These are phyloP conservation scores for Gopherus flavomarginatus DNA, from an alignment of 2,113 vertebrate species.

Conservation along the genomic window DNA sequence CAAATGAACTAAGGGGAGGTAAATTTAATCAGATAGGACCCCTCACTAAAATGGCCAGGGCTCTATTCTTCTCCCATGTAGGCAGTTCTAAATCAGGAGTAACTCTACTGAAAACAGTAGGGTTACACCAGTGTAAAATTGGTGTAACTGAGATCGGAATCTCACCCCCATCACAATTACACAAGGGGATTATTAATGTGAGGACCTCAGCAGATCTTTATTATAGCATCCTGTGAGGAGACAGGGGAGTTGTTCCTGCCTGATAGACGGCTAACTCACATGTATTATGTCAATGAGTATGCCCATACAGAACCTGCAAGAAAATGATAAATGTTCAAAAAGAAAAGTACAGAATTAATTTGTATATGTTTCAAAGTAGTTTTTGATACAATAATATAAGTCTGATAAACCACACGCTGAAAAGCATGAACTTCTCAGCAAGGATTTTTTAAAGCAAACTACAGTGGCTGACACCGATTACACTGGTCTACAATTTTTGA, in stretches of 20 bases:
- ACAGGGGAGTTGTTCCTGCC: not conserved
- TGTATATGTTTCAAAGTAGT: not conserved
- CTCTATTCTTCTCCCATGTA: not conserved
- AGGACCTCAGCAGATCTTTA: not conserved
- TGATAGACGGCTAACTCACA: too few species aligned
- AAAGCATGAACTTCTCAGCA: not conserved
- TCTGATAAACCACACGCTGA: not conserved
- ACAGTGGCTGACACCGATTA: not conserved
- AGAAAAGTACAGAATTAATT: not conserved
- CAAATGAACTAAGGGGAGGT: not conserved
- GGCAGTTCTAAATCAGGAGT: not conserved
- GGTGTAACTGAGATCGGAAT: not conserved
- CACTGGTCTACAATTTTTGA: too few species aligned
- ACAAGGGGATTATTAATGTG: rapidly evolving
- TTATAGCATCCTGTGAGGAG: not conserved
- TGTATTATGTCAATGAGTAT: not conserved
- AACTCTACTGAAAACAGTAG: not conserved
- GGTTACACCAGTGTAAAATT: rapidly evolving
- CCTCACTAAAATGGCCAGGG: not conserved
- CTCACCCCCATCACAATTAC: rapidly evolving
- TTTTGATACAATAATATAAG: not conserved
- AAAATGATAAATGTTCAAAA: not conserved
- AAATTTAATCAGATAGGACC: not conserved
- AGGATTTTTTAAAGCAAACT: not conserved
- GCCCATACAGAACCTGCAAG: not conserved